These are phyloP conservation scores for Tenthredo amoena DNA, from an alignment of 2,888 invertebrate species.

Conservation along the genomic window DNA sequence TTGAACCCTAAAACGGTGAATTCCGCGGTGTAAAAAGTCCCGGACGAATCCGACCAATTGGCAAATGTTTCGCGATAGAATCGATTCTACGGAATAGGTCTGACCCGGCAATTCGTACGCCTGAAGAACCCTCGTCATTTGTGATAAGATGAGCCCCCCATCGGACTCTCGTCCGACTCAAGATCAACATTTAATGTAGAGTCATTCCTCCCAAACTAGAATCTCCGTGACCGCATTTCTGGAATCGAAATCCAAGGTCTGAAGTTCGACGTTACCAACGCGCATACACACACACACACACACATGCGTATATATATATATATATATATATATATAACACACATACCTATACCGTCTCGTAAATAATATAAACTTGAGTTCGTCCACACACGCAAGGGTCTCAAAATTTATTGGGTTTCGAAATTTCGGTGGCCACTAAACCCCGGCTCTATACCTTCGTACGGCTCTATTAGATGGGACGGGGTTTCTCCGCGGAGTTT, in stretches of 20 bases:
- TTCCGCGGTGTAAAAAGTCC: background rate
- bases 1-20: background rate
- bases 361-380: slow-evolving; percentile 6
- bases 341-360: background rate
- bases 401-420: background rate
- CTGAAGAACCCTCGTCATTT: slow-evolving; percentile 43
- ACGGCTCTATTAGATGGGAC: background rate
- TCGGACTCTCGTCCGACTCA: slow-evolving; percentile 59
- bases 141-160: slow-evolving; percentile 52
- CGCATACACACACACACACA: background rate
- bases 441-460: background rate
- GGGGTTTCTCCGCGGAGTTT: background rate
- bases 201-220: background rate
- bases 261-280: background rate
- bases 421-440: background rate
- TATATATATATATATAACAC: no score
- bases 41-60: background rate
- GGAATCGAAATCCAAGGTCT: background rate
- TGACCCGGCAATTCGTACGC: slow-evolving; percentile 37
- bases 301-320: background rate
- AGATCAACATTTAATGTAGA: slow-evolving; percentile 34
- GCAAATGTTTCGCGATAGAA: slow-evolving; percentile 31
- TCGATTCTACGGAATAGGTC: slow-evolving; percentile 29
- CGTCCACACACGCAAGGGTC: background rate
- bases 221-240: background rate